These are phyloP conservation scores for Conomelus anceps DNA, from an alignment of 2,888 invertebrate genomes.

Conservation along the genomic window DNA sequence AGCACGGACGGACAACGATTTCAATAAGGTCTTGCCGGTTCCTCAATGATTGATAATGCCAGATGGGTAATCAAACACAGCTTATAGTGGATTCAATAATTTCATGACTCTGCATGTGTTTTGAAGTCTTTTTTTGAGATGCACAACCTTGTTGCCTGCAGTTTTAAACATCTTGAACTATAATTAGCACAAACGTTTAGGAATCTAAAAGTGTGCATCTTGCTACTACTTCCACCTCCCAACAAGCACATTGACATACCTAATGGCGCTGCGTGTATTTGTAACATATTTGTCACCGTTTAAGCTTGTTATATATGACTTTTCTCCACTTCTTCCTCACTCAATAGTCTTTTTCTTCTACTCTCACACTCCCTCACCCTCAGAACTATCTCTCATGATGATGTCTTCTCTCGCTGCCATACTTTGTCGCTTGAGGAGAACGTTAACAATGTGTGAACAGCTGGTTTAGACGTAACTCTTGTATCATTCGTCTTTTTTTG, in stretches of 20 bases:
- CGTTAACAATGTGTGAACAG: conserved; percentile 3
- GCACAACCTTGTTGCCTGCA: background rate
- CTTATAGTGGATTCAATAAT: background rate
- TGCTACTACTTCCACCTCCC: background rate
- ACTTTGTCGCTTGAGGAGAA: background rate
- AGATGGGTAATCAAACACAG: background rate
- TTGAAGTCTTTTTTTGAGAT: background rate
- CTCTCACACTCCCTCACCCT: background rate
- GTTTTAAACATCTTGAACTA: background rate
- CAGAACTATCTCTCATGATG: background rate
- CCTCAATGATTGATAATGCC: background rate
- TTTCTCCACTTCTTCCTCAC: background rate
- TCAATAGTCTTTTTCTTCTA: background rate
- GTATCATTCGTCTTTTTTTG: background rate
- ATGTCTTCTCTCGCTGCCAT: background rate
- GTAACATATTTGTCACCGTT: background rate
- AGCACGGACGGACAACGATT: no score
- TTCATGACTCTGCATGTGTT: background rate
- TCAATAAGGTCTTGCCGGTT: no score
- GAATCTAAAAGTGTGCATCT: background rate
- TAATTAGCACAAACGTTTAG: background rate
- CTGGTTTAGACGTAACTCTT: background rate
- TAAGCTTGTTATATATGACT: conserved; percentile 7
- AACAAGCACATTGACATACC: background rate
- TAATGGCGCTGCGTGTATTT: background rate